Conservation (phyloP, 2,113 vertebrate genomes). For the Rhombomys opimus region DNA sequence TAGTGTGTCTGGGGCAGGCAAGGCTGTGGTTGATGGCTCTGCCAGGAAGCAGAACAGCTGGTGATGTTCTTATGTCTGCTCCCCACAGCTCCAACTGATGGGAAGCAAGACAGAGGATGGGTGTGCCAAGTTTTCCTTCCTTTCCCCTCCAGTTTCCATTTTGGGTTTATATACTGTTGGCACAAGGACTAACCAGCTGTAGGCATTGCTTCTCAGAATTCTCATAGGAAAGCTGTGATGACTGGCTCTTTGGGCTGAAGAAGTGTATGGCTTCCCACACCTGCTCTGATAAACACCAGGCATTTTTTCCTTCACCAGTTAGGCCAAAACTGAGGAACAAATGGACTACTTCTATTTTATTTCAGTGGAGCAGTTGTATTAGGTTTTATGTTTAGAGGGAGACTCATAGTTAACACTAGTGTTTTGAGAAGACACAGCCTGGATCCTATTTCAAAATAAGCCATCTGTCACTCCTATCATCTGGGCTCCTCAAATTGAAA, state of each 20-base stretch:
- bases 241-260: neutral
- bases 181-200: neutral
- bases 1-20: conserved; percentile 43
- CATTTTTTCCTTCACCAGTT: neutral
- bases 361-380: neutral
- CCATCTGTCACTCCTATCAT: neutral
- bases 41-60: conserved; percentile 60
- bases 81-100: neutral
- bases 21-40: neutral
- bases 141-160: conserved; percentile 41
- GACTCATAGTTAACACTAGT: neutral
- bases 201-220: neutral
- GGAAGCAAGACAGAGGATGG: neutral
- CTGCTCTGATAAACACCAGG: conserved; percentile 12
- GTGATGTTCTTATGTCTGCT: conserved; percentile 53
- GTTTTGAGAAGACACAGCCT: neutral
- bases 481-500: conserved; percentile 1
- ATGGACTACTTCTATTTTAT: neutral
- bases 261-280: conserved; percentile 33
- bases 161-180: conserved; percentile 23
- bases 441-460: neutral
- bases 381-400: conserved; percentile 39
- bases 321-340: neutral
- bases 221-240: neutral
- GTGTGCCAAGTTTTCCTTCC: conserved; percentile 14